Evolutionary conservation across 2,797 vertebrate species (phyloP).

Genomic region (Sebastes iracundus): DNA sequence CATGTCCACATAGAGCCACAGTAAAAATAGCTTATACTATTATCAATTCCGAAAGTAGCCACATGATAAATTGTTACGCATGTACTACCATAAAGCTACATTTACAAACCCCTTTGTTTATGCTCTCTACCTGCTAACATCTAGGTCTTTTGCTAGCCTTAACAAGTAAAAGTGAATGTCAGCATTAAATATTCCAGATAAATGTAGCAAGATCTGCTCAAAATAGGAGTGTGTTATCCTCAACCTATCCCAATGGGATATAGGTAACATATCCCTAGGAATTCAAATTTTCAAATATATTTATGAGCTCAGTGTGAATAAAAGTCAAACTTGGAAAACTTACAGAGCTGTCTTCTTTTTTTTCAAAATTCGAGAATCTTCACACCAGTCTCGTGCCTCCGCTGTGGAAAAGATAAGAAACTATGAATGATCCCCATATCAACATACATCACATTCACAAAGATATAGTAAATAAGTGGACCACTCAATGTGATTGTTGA

Average conservation of each 20-base stretch:
- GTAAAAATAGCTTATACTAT: neutral
- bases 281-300: neutral
- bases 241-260: neutral
- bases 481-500: neutral
- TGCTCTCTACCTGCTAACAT: neutral
- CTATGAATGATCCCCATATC: conserved; percentile 33
- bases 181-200: neutral
- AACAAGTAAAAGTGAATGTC: neutral
- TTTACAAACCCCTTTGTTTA: neutral
- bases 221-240: neutral
- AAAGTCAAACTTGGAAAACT: conserved; percentile 62
- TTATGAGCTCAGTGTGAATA: conserved; percentile 18
- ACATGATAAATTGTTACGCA: neutral
- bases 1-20: neutral
- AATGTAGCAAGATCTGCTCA: neutral
- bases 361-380: conserved; percentile 39
- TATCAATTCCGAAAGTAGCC: neutral
- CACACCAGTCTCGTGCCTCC: conserved; percentile 23
- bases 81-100: neutral
- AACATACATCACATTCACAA: neutral
- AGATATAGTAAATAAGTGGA: neutral
- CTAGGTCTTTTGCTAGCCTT: neutral
- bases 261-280: neutral
- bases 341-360: conserved; percentile 82
- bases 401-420: conserved; percentile 57